Evolutionary conservation across 2,888 invertebrate species (phyloP).

Genomic region (Galeopsomyia nigrocyanea): DNA sequence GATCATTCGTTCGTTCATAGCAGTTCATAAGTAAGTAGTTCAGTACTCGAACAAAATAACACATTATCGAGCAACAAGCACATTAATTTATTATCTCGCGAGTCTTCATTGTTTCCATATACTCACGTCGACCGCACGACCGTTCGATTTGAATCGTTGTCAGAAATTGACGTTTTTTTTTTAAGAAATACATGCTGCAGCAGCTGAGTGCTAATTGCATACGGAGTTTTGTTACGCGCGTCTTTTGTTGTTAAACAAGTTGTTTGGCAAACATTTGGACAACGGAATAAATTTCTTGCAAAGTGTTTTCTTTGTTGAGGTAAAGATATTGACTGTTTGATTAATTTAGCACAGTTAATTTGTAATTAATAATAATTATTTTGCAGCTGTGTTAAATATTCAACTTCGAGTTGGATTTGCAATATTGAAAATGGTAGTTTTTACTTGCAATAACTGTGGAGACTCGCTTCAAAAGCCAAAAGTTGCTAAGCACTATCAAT

Average conservation of each 20-base stretch:
- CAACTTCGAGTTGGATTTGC: background rate
- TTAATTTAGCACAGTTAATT: too few relatives aligned
- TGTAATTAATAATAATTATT: too few relatives aligned
- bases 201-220: too few relatives aligned
- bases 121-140: background rate
- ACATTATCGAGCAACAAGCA: conserved; percentile 23
- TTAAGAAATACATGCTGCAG: too few relatives aligned
- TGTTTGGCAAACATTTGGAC: too few relatives aligned
- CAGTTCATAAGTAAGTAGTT: too few relatives aligned
- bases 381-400: background rate
- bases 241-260: too few relatives aligned
- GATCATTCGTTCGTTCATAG: conserved; percentile 12
- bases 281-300: too few relatives aligned
- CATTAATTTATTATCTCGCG: background rate
- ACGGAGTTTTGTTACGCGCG: too few relatives aligned
- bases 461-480: conserved; percentile 91
- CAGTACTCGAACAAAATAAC: conserved; percentile 17
- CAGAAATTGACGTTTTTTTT: conserved; percentile 1
- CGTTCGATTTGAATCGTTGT: background rate
- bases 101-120: conserved; percentile 9
- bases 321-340: too few relatives aligned
- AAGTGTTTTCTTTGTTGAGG: too few relatives aligned
- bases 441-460: conserved; percentile 93
- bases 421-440: conserved; percentile 84
- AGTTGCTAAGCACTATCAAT: conserved; percentile 89